Conservation (phyloP, 2,888 invertebrate genomes). For the Andrena trimmerana region DNA sequence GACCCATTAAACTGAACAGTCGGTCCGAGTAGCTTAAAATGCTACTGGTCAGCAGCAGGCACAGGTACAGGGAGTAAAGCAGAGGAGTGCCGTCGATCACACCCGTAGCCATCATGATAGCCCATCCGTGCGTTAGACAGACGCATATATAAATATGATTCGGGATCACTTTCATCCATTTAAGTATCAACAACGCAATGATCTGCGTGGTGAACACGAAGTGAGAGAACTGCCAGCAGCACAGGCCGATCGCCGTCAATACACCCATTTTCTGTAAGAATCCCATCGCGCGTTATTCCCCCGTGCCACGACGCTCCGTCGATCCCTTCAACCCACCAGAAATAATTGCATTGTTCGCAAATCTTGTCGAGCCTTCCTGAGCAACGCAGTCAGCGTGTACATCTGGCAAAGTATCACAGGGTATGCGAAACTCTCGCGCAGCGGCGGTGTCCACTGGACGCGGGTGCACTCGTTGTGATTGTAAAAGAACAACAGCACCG, state of each 20-base stretch:
- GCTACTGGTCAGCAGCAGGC: conserved; percentile 81
- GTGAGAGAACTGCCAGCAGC: conserved; percentile 94
- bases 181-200: conserved; percentile 90
- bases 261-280: conserved; percentile 78
- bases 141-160: conserved; percentile 82
- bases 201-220: conserved; percentile 93
- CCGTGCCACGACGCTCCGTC: background rate
- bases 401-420: conserved; percentile 92
- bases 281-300: conserved; percentile 5
- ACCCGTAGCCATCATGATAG: background rate
- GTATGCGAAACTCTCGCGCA: conserved; percentile 94
- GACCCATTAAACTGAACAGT: background rate
- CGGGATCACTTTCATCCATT: conserved; percentile 87
- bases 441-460: conserved; percentile 94
- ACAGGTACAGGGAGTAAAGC: conserved; percentile 86
- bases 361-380: conserved; percentile 63
- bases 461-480: conserved; percentile 94
- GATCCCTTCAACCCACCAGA: conserved; percentile 37
- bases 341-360: conserved; percentile 6
- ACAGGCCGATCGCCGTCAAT: conserved; percentile 84
- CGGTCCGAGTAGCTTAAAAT: background rate
- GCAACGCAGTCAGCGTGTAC: conserved; percentile 87
- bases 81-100: conserved; percentile 83
- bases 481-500: conserved; percentile 91
- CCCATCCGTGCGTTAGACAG: conserved; percentile 65